A percentile compares a stretch with the other conserved stretches of the same genome.
phyloP scores from a whole-genome alignment of 2,888 invertebrate genomes.

The Latrodectus elegans region DNA sequence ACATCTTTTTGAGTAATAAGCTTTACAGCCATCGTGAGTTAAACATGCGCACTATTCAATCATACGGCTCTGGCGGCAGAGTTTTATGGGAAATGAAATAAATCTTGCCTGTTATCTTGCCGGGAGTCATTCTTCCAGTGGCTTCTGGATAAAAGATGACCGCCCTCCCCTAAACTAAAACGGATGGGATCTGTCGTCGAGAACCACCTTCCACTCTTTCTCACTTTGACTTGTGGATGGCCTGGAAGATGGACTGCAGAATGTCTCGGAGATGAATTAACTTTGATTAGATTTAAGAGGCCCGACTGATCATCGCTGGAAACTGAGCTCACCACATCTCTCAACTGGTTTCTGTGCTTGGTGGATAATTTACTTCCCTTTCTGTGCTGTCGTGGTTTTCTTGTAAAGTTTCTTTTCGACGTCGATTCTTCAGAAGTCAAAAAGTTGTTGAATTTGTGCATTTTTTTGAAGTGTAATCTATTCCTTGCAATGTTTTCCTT shows the following conservation, averaged over 20 bases:
- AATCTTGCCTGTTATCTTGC: background rate
- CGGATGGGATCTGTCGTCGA: slow-evolving; percentile 8
- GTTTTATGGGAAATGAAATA: background rate
- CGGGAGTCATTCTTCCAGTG: background rate
- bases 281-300: slow-evolving; percentile 42
- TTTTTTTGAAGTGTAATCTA: too few relatives aligned
- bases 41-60: too few relatives aligned
- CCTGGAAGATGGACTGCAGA: slow-evolving; percentile 18
- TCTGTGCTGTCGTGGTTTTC: too few relatives aligned
- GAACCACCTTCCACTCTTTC: background rate
- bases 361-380: background rate
- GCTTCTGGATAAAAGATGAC: background rate
- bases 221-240: background rate
- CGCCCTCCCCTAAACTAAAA: background rate
- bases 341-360: slow-evolving; percentile 18
- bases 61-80: background rate
- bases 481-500: too few relatives aligned
- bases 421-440: too few relatives aligned
- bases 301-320: background rate
- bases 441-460: too few relatives aligned
- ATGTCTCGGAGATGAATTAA: slow-evolving; percentile 44
- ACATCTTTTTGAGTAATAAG: too few relatives aligned
- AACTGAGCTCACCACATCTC: slow-evolving; percentile 17
- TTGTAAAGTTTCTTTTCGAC: too few relatives aligned
- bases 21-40: too few relatives aligned